These are phyloP conservation scores for Hapalemur alaotrensis DNA, from an alignment of 2,797 vertebrate species.

Conservation along the genomic window DNA sequence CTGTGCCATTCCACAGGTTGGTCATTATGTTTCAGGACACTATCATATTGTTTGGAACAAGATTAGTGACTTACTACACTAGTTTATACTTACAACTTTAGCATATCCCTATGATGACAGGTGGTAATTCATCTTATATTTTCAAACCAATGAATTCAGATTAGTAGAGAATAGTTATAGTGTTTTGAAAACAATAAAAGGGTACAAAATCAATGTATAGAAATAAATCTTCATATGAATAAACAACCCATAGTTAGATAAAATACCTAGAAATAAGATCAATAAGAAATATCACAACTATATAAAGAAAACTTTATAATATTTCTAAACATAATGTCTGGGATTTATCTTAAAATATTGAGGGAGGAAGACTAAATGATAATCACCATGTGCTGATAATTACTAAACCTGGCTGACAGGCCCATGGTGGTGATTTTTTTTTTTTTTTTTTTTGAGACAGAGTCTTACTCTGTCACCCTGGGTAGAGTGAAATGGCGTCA, in stretches of 20 bases:
- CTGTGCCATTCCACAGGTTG: not conserved
- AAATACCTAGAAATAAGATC: not conserved
- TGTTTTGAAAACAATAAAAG: not conserved
- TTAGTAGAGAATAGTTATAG: not conserved
- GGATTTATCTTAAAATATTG: not conserved
- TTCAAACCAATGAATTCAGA: not conserved
- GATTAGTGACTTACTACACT: not conserved
- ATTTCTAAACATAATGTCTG: not conserved
- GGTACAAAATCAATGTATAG: not conserved
- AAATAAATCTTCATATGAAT: not conserved
- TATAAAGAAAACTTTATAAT: not conserved
- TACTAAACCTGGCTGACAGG: not conserved
- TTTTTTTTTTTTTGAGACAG: too few relatives aligned
- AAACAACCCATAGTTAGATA: not conserved
- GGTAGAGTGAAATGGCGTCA: too few relatives aligned
- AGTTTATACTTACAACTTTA: not conserved
- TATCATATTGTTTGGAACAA: not conserved
- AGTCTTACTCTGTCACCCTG: too few relatives aligned
- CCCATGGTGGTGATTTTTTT: not conserved
- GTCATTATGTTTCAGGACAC: not conserved
- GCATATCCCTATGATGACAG: not conserved
- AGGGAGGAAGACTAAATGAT: not conserved
- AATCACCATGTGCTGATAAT: not conserved
- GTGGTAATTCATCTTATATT: not conserved
- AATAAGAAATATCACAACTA: not conserved